Percentiles rank a stretch among this genome's conserved stretches.
These are phyloP conservation scores for Pimpla rufipes DNA, from an alignment of 2,888 invertebrate species.

Conservation along the genomic window DNA sequence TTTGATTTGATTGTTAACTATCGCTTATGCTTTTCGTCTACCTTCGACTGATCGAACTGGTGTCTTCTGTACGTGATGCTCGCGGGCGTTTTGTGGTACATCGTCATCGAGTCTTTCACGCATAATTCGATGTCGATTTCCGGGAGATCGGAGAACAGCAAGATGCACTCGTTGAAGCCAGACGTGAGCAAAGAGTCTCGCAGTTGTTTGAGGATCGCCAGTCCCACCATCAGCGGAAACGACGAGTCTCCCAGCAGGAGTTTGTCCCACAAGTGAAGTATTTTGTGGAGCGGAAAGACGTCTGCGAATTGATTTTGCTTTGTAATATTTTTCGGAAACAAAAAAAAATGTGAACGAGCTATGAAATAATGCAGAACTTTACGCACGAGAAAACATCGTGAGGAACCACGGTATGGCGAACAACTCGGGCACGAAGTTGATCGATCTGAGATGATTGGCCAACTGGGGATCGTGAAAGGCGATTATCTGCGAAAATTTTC, in stretches of 20 bases:
- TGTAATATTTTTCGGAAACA: slow-evolving; percentile 57
- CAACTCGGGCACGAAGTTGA: slow-evolving; percentile 98
- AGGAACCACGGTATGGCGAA: slow-evolving; percentile 99
- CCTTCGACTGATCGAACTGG: slow-evolving; percentile 86
- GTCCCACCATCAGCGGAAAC: slow-evolving; percentile 97
- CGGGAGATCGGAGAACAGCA: slow-evolving; percentile 99
- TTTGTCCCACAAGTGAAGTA: slow-evolving; percentile 99
- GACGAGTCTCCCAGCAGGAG: slow-evolving; percentile 96
- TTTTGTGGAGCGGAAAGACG: slow-evolving; percentile 99
- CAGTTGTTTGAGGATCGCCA: slow-evolving; percentile 96
- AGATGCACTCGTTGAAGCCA: slow-evolving; percentile 99
- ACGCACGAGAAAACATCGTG: slow-evolving; percentile 99
- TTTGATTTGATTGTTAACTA: no score
- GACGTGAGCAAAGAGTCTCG: slow-evolving; percentile 93
- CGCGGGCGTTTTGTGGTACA: slow-evolving; percentile 94
- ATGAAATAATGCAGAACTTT: neutral
- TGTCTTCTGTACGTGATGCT: slow-evolving; percentile 95
- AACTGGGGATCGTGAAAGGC: slow-evolving; percentile 98
- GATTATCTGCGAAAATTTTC: slow-evolving; percentile 98
- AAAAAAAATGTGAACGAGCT: slow-evolving; percentile 29
- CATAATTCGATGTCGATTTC: slow-evolving; percentile 98
- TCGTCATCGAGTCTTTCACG: slow-evolving; percentile 94
- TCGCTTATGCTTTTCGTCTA: slow-evolving; percentile 65
- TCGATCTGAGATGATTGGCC: slow-evolving; percentile 95
- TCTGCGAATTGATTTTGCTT: slow-evolving; percentile 87